Evolutionary conservation across 1,140 invertebrate species (phyloP).

Genomic region (Streblospio benedicti): DNA sequence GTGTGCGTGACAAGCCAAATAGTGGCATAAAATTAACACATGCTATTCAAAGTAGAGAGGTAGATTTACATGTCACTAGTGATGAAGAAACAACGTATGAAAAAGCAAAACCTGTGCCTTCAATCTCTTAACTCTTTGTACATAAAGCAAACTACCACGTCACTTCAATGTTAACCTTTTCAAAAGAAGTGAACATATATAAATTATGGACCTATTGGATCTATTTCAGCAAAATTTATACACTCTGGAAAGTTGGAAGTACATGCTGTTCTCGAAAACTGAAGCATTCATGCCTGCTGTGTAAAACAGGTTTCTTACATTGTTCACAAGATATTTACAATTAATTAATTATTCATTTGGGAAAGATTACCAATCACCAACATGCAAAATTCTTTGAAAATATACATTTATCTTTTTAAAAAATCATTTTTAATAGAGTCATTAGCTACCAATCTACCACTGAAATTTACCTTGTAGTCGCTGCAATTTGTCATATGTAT

Average conservation of each 20-base stretch:
- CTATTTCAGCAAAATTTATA: too few species aligned
- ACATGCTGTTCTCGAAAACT: too few species aligned
- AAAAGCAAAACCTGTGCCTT: too few species aligned
- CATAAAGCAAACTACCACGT: neutral
- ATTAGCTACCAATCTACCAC: neutral
- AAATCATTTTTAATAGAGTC: neutral
- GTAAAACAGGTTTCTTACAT: neutral
- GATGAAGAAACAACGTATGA: too few species aligned
- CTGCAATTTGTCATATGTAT: conserved; percentile 64
- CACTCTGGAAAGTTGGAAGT: too few species aligned
- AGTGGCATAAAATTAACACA: neutral
- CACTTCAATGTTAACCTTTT: neutral
- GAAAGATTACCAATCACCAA: neutral
- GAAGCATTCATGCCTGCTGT: too few species aligned
- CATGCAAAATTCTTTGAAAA: neutral
- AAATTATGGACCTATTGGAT: too few species aligned
- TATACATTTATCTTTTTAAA: neutral
- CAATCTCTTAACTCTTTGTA: too few species aligned
- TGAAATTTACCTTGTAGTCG: conserved; percentile 55
- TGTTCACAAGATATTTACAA: neutral
- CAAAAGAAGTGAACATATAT: too few species aligned
- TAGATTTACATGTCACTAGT: neutral
- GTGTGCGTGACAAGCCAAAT: conserved; percentile 5
- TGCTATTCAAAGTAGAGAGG: neutral
- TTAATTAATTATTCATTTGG: neutral